Conservation (phyloP, 2,797 vertebrate genomes). For the Carapus acus region DNA sequence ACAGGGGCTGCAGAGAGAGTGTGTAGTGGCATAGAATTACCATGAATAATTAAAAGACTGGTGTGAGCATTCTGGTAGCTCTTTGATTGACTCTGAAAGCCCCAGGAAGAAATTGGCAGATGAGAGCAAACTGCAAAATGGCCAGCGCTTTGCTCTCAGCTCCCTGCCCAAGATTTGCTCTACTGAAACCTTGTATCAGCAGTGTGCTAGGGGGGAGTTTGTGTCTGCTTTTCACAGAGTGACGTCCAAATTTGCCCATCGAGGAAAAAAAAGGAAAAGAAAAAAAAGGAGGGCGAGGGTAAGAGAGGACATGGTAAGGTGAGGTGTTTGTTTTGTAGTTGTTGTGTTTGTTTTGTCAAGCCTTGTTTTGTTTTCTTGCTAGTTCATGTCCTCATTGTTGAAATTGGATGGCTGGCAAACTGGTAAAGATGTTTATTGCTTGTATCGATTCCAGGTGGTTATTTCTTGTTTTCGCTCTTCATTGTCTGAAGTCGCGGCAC, state of each 20-base stretch:
- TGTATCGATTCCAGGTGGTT: background rate
- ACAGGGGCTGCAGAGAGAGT: constrained; percentile 60
- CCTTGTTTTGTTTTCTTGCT: too few species aligned
- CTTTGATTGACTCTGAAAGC: constrained; percentile 75
- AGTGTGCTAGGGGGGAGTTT: constrained; percentile 52
- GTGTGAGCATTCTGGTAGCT: constrained; percentile 73
- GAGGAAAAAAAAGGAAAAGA: constrained; percentile 28
- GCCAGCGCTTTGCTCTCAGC: constrained; percentile 66
- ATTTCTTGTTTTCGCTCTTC: constrained; percentile 1
- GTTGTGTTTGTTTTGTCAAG: too few species aligned
- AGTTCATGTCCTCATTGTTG: constrained; percentile 19
- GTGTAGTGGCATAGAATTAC: constrained; percentile 66
- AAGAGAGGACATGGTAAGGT: constrained; percentile 23
- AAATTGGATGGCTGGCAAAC: constrained; percentile 21
- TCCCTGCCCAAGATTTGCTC: constrained; percentile 61
- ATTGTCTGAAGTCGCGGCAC: constrained; percentile 2
- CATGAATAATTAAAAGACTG: constrained; percentile 77
- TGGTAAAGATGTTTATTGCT: constrained; percentile 15
- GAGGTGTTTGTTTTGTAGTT: constrained; percentile 5
- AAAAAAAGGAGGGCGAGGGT: constrained; percentile 23
- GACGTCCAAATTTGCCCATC: constrained; percentile 52
- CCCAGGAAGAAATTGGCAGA: constrained; percentile 70
- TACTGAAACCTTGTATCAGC: constrained; percentile 70
- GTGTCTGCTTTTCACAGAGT: constrained; percentile 51
- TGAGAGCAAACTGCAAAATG: constrained; percentile 72